phyloP scores from a whole-genome alignment of 2,113 vertebrate genomes.

The Silurus asotus region DNA sequence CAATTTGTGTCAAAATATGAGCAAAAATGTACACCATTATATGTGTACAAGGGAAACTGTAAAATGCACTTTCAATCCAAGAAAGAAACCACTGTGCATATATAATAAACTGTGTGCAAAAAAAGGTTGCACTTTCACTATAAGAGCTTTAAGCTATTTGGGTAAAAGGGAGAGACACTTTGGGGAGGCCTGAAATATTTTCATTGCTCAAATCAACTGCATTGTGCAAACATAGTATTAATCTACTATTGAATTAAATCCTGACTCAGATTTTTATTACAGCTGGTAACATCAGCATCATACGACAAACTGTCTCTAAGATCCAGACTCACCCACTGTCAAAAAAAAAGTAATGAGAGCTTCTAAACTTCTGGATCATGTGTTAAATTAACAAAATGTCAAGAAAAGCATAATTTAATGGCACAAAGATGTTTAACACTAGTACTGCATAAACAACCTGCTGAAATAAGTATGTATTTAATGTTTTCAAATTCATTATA shows the following conservation, averaged over 20 bases:
- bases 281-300: neutral
- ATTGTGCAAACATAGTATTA: neutral
- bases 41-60: neutral
- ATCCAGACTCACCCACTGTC: neutral
- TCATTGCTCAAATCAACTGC: neutral
- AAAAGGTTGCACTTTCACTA: neutral
- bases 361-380: neutral
- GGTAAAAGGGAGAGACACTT: neutral
- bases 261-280: neutral
- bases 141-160: neutral
- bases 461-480: neutral
- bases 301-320: neutral
- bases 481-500: no score
- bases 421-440: neutral
- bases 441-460: neutral
- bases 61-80: neutral
- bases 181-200: neutral
- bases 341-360: neutral
- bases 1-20: neutral
- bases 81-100: neutral
- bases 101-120: neutral
- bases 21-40: neutral
- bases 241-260: neutral
- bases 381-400: neutral
- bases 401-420: neutral